Base-by-base conservation (phyloP, 2,113 vertebrate species). In the Zapornia atra region DNA sequence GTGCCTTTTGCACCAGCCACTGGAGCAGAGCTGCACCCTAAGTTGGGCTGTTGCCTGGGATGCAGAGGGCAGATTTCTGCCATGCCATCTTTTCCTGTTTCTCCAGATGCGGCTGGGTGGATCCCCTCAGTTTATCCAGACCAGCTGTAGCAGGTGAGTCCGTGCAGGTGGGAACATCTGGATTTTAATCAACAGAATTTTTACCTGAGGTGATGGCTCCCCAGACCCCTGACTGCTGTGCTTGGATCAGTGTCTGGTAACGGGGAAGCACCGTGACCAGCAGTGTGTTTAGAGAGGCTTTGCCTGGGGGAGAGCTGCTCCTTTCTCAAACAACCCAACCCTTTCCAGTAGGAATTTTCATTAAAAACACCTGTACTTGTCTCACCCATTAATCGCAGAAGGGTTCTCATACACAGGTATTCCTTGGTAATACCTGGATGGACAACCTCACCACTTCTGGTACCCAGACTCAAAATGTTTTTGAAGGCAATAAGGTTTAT, bases 201-300 rank as follows among this genome's bases (percentile, higher is more conserved):
- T 29, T 50, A 61, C 14, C 10, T 48, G 28, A 31, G 46, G 44
- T 25, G 18, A 28, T n/a, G 26, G 15, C 34, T 5, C 31, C 22
- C 20, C 12, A 5, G 44, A 9, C 29, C 12, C 24, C 6, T 7
- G 7, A 1, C 12, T 7, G 12, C 7, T 24, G 40, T 6, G 33
- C n/a, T 54, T 42, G 59, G 42, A 29, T 15, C 1, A 1, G 11
- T 31, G 29, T 13, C 21, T 42, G 1, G 0, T 12, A 56, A 5
- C 15, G 17, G 24, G 15, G 29, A 1, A 46, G 10, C 11, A 6
- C 0, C 0, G 0, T 18, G 12, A 11, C 8, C 7, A 28, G 11
- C 33, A 11, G 15, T 4, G 11, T 15, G 2, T 6, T 8, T 29
- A 4, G 11, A 36, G 10, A 51, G n/a, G 12, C 16, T 8, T 18